phyloP scores from a whole-genome alignment of 2,113 vertebrate genomes.

The Heloderma charlesbogerti region DNA sequence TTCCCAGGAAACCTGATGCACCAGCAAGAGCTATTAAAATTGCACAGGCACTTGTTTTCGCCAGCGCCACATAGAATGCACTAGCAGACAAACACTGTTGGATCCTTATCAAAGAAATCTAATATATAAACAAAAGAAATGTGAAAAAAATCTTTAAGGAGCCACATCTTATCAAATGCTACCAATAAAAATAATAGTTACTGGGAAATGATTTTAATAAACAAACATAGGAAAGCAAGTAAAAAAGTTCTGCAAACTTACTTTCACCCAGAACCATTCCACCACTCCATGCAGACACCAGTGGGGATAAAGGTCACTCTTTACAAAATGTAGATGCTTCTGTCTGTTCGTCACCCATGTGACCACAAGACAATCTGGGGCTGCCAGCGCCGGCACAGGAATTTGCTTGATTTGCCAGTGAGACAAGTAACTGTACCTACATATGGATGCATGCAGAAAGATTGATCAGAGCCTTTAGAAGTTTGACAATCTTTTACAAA shows the following conservation, averaged over 20 bases:
- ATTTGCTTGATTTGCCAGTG: constrained; percentile 87
- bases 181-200: background rate
- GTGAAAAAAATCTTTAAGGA: no score
- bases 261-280: constrained; percentile 98
- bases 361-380: constrained; percentile 86
- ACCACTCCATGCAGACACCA: constrained; percentile 88
- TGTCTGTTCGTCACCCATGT: constrained; percentile 96
- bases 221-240: background rate
- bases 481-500: background rate
- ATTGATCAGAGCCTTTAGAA: constrained; percentile 16
- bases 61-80: no score
- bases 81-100: no score
- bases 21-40: no score
- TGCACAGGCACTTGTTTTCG: no score
- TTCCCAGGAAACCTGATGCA: no score
- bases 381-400: constrained; percentile 84
- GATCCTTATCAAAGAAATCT: background rate
- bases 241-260: constrained; percentile 65
- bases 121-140: background rate
- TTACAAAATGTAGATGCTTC: constrained; percentile 88
- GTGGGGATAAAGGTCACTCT: constrained; percentile 90
- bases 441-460: constrained; percentile 30
- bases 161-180: no score
- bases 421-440: constrained; percentile 87
- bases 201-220: background rate